phyloP scores from a whole-genome alignment of 2,888 invertebrate species.

The Galerucella calmariensis region DNA sequence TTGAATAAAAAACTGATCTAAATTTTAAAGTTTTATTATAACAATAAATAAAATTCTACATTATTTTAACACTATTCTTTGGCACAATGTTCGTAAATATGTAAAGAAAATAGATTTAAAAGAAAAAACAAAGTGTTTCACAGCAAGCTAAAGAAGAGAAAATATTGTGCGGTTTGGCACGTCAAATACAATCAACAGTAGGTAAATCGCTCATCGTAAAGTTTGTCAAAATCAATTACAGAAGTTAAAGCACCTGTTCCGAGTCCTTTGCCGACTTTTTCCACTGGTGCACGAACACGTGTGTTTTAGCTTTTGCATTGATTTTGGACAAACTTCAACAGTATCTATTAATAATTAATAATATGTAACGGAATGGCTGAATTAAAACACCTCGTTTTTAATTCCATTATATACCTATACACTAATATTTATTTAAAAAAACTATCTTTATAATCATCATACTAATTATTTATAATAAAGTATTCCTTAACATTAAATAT shows the following conservation, averaged over 20 bases:
- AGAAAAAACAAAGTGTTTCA: neutral
- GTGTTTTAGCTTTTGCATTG: no score
- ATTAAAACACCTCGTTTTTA: constrained; percentile 1
- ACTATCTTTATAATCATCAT: no score
- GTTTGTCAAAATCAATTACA: no score
- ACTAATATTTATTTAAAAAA: neutral
- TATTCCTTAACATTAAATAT: neutral
- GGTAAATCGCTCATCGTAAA: no score
- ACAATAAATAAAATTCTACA: constrained; percentile 32
- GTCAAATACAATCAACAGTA: neutral
- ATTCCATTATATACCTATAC: neutral
- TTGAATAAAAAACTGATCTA: neutral
- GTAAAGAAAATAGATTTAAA: constrained; percentile 3
- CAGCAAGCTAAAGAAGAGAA: neutral
- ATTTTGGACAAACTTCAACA: no score
- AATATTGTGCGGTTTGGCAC: neutral
- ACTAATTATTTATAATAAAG: neutral
- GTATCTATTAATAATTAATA: no score
- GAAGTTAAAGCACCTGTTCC: no score
- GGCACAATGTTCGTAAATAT: constrained; percentile 7
- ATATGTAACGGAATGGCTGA: neutral
- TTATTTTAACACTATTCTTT: constrained; percentile 12
- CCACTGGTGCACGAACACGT: no score
- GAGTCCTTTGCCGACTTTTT: no score
- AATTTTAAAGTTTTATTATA: constrained; percentile 16